A percentile compares a stretch with the other conserved stretches of the same genome.
These are phyloP conservation scores for Meloe dianella DNA, from an alignment of 2,888 invertebrate species.

Conservation along the genomic window DNA sequence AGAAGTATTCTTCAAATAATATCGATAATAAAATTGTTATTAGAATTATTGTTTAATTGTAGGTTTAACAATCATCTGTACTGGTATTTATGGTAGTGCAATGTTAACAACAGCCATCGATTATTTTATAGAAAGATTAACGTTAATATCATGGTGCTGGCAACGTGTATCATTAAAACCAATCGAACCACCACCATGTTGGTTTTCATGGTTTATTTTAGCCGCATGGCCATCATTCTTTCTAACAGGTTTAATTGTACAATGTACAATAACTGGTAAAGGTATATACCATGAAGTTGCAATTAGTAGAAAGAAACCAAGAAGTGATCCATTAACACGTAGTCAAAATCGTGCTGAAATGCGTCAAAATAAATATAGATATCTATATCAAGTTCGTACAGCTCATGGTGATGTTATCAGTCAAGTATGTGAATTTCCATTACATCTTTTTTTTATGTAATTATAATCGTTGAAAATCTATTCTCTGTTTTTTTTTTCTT, in stretches of 20 bases:
- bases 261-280: slow-evolving; percentile 72
- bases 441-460: background rate
- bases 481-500: slow-evolving; percentile 26
- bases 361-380: slow-evolving; percentile 83
- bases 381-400: slow-evolving; percentile 87
- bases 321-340: slow-evolving; percentile 54
- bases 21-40: slow-evolving; percentile 4
- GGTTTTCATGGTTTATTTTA: slow-evolving; percentile 76
- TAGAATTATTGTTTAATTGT: slow-evolving; percentile 39
- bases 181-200: slow-evolving; percentile 67
- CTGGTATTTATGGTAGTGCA: slow-evolving; percentile 78
- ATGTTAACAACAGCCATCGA: slow-evolving; percentile 74
- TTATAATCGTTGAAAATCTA: background rate
- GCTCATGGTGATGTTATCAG: slow-evolving; percentile 90
- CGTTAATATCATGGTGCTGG: slow-evolving; percentile 76
- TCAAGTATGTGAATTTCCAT: slow-evolving; percentile 76
- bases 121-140: slow-evolving; percentile 75
- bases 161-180: slow-evolving; percentile 68
- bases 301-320: slow-evolving; percentile 60
- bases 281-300: slow-evolving; percentile 67
- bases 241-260: slow-evolving; percentile 71
- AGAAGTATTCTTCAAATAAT: slow-evolving; percentile 65
- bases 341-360: slow-evolving; percentile 76
- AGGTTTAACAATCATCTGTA: slow-evolving; percentile 76
- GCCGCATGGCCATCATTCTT: slow-evolving; percentile 76